Percentiles rank a stretch among this genome's conserved stretches.
Evolutionary conservation across 2,888 invertebrate species (phyloP).

Genomic region (Timandra comae): DNA sequence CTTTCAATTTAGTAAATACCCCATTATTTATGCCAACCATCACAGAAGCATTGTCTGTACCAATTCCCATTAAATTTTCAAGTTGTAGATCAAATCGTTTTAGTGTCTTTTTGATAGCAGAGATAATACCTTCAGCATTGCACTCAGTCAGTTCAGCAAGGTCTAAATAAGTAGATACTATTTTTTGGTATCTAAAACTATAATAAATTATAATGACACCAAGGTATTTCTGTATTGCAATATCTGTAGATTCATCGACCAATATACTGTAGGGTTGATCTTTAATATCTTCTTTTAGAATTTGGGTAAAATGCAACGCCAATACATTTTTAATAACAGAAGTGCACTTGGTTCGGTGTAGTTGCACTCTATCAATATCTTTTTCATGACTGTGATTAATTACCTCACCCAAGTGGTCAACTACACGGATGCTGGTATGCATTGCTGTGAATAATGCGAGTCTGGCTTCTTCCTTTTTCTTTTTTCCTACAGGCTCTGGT

Average conservation of each 20-base stretch:
- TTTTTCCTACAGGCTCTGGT: too few relatives aligned
- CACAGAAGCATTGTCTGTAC: conserved; percentile 37
- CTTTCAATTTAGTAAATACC: conserved; percentile 32
- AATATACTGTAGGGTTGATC: conserved; percentile 17
- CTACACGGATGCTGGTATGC: conserved; percentile 14
- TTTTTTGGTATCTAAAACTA: conserved; percentile 10
- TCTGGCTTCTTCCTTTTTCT: conserved; percentile 11
- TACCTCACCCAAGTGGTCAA: conserved; percentile 15
- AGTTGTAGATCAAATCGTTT: conserved; percentile 10
- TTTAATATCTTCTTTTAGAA: conserved; percentile 12
- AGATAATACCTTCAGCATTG: conserved; percentile 14
- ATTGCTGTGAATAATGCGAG: conserved; percentile 14
- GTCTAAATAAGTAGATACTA: conserved; percentile 14
- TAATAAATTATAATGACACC: conserved; percentile 16
- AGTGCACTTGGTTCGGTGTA: conserved; percentile 11
- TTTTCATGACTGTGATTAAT: conserved; percentile 5
- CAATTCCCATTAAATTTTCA: conserved; percentile 28
- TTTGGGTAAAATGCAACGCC: conserved; percentile 8
- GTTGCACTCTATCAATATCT: conserved; percentile 8
- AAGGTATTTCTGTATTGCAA: conserved; percentile 15
- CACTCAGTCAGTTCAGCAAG: conserved; percentile 8
- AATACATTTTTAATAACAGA: conserved; percentile 9
- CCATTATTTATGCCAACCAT: conserved; percentile 39
- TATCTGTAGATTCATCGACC: conserved; percentile 20
- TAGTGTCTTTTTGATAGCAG: conserved; percentile 13